Percentiles rank a stretch among this genome's conserved stretches.
phyloP scores from a whole-genome alignment of 2,888 invertebrate species.

The Tenthredo notha region DNA sequence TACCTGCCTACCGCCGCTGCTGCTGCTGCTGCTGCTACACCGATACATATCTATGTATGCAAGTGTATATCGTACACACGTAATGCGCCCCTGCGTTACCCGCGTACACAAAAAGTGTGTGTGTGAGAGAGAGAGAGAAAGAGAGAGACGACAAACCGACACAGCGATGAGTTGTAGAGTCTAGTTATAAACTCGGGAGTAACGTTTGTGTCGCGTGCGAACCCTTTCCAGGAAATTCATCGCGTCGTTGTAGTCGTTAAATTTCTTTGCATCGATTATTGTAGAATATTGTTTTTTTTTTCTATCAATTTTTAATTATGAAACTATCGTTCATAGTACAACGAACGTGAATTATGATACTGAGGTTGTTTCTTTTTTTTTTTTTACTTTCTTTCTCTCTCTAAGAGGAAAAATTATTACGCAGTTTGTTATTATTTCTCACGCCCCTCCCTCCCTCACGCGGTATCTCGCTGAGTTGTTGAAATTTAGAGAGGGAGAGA shows the following conservation, averaged over 20 bases:
- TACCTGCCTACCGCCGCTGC: neutral
- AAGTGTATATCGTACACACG: neutral
- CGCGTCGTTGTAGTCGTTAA: neutral
- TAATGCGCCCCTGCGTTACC: constrained; percentile 8
- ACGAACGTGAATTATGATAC: neutral
- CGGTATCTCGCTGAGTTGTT: neutral
- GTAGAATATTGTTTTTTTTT: neutral
- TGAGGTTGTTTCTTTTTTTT: neutral
- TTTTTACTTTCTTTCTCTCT: neutral
- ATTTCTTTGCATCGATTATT: constrained; percentile 22
- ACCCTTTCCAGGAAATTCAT: constrained; percentile 35
- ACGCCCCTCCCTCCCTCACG: neutral
- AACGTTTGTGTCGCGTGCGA: constrained; percentile 43
- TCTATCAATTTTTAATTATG: neutral
- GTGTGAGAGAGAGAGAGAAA: neutral
- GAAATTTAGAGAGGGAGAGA: neutral
- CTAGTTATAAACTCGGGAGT: constrained; percentile 38
- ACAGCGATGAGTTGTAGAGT: constrained; percentile 24
- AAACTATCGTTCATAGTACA: neutral
- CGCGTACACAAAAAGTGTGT: neutral
- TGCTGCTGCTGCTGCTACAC: neutral
- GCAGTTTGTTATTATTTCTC: constrained; percentile 11
- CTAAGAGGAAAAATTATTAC: neutral
- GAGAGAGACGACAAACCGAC: neutral
- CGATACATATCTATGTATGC: neutral